Conservation (phyloP, 1,140 invertebrate genomes). For the Leptonema lineaticorne region DNA sequence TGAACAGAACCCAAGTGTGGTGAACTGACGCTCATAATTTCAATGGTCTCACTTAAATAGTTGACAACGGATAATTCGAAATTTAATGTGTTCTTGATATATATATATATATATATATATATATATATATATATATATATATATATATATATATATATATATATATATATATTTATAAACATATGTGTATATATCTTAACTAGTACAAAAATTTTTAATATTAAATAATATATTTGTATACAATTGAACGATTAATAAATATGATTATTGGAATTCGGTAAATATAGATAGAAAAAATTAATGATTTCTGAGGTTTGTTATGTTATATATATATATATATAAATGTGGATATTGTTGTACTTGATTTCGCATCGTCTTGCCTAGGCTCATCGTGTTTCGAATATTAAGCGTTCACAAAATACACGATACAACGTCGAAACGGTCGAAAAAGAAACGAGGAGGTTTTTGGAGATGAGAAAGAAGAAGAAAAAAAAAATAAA, state of each 20-base stretch:
- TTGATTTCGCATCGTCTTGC: neutral
- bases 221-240: no score
- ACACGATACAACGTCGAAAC: neutral
- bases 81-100: neutral
- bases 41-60: slow-evolving; percentile 20
- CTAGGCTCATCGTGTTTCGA: neutral
- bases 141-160: slow-evolving; percentile 6
- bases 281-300: no score
- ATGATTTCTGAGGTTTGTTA: no score
- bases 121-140: slow-evolving; percentile 7
- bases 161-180: neutral
- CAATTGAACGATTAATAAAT: no score
- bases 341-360: neutral
- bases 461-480: no score
- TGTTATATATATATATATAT: neutral
- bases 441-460: no score
- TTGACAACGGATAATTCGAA: slow-evolving; percentile 12
- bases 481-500: no score
- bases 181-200: no score
- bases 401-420: slow-evolving; percentile 4
- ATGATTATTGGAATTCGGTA: no score
- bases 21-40: slow-evolving; percentile 22
- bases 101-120: neutral
- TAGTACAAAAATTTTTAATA: no score
- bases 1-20: slow-evolving; percentile 7